Conservation (phyloP, 2,113 vertebrate species). For the Condylura cristata region DNA sequence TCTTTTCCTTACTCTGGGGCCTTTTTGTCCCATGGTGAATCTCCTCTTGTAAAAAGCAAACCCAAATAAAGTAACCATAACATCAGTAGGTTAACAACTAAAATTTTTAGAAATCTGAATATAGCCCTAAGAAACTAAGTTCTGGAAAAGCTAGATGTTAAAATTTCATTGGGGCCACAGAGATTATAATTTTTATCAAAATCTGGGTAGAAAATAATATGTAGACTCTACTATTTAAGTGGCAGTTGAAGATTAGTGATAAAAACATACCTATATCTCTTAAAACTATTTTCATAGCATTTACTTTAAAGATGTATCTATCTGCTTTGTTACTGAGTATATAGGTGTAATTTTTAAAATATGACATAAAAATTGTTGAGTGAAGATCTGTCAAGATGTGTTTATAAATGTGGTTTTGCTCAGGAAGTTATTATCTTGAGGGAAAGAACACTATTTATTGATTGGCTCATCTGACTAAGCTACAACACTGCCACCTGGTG, state of each 20-base stretch:
- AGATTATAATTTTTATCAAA: not conserved
- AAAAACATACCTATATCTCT: not conserved
- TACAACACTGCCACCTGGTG: not conserved
- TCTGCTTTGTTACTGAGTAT: not conserved
- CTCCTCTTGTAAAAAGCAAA: not conserved
- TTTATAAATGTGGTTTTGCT: not conserved
- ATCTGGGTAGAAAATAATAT: not conserved
- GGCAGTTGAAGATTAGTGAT: not conserved
- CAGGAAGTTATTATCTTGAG: not conserved
- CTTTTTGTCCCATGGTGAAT: too few relatives aligned
- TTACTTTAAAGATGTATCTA: not conserved
- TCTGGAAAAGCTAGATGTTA: not conserved
- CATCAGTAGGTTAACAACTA: not conserved
- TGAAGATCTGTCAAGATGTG: not conserved
- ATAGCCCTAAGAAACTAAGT: not conserved
- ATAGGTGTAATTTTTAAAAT: constrained; percentile 3
- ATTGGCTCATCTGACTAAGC: constrained; percentile 49
- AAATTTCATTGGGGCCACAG: not conserved
- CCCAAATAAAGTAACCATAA: not conserved
- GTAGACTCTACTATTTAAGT: not conserved
- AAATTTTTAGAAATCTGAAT: not conserved
- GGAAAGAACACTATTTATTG: not conserved
- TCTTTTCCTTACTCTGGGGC: not conserved
- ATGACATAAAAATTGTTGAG: constrained; percentile 18
- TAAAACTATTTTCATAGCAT: not conserved